A percentile compares a stretch with the other conserved stretches of the same genome.
Evolutionary conservation across 2,797 vertebrate genomes (phyloP).

Genomic region (Limosa lapponica): DNA sequence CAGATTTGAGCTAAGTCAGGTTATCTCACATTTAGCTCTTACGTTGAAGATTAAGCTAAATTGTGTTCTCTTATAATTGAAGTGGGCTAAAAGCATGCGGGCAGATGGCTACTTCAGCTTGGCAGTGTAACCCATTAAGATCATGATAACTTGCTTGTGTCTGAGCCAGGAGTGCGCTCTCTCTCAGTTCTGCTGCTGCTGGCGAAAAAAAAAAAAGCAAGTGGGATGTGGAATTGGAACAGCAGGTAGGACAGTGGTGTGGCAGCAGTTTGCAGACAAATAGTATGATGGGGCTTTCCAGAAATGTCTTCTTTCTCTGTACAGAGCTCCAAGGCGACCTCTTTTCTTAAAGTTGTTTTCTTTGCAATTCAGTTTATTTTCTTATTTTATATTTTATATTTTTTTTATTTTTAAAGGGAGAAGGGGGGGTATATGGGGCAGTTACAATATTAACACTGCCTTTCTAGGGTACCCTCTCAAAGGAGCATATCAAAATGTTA

Average conservation of each 20-base stretch:
- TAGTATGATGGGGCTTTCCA: not conserved
- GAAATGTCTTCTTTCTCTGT: not conserved
- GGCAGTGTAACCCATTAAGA: not conserved
- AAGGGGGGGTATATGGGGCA: not conserved
- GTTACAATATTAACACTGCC: not conserved
- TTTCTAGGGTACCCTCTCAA: not conserved
- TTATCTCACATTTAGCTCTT: constrained; percentile 10
- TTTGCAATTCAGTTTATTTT: not conserved
- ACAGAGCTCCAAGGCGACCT: not conserved
- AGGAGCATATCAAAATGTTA: not conserved
- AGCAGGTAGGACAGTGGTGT: not conserved
- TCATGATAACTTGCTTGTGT: constrained; percentile 2
- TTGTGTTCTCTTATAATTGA: not conserved
- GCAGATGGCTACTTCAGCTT: constrained; percentile 51
- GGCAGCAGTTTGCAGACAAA: not conserved
- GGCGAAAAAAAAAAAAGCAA: not conserved
- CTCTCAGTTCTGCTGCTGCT: not conserved
- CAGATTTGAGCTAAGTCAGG: constrained; percentile 9
- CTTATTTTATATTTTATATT: too few relatives aligned
- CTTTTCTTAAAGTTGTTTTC: not conserved
- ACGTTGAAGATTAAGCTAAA: not conserved
- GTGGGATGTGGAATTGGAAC: not conserved
- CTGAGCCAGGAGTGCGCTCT: not conserved
- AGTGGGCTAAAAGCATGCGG: constrained; percentile 30
- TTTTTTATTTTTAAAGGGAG: not conserved